Evolutionary conservation across 2,888 invertebrate species (phyloP).

Genomic region (Acronicta alni): DNA sequence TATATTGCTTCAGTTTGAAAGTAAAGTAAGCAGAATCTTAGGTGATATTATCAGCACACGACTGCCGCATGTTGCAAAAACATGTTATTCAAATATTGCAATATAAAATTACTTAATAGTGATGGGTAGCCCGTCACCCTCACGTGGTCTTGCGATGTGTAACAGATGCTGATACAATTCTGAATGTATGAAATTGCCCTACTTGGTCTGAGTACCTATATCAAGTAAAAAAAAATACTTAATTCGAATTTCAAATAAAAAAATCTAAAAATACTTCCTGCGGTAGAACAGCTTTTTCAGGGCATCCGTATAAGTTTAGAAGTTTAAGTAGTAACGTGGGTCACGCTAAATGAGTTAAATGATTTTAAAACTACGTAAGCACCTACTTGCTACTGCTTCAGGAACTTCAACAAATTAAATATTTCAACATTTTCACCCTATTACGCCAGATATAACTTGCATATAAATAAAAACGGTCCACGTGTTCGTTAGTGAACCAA

Average conservation of each 20-base stretch:
- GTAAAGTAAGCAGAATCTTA: slow-evolving; percentile 8
- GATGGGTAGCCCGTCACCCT: slow-evolving; percentile 45
- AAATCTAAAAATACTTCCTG: background rate
- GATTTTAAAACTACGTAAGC: slow-evolving; percentile 7
- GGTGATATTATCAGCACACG: slow-evolving; percentile 14
- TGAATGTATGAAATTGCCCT: too few species aligned
- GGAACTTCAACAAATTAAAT: slow-evolving; percentile 1
- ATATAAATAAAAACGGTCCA: background rate
- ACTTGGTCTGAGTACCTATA: too few species aligned
- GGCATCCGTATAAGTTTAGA: slow-evolving; percentile 10
- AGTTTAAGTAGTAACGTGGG: background rate
- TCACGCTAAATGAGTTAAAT: background rate
- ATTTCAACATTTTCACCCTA: background rate
- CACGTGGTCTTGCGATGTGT: slow-evolving; percentile 30
- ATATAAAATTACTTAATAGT: slow-evolving; percentile 48
- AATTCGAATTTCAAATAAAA: background rate
- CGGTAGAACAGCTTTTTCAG: background rate
- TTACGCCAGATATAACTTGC: background rate
- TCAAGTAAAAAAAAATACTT: background rate
- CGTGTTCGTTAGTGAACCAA: background rate
- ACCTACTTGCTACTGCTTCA: slow-evolving; percentile 18
- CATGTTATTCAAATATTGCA: slow-evolving; percentile 37
- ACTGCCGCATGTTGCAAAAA: slow-evolving; percentile 39
- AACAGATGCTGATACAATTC: slow-evolving; percentile 12
- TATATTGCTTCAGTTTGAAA: background rate